Evolutionary conservation across 2,888 invertebrate species (phyloP), one percentile per base, ranked within the genome.

Genomic region (Hypomecis punctinalis): DNA sequence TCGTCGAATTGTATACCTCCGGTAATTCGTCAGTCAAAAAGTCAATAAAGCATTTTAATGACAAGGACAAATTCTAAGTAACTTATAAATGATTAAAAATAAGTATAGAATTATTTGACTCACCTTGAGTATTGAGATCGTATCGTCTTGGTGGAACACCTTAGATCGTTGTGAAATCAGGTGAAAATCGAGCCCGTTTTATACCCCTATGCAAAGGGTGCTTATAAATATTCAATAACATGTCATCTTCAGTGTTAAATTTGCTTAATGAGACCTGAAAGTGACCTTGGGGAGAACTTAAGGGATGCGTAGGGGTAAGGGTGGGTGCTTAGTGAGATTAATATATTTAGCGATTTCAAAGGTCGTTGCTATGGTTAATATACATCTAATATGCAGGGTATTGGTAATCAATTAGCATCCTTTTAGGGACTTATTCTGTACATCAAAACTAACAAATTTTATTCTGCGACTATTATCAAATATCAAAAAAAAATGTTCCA

Each of bases 161-260:
- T 73, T 52, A 40, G 54, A 64, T 57, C 70, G 82, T 69, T 83
- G 79, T 79, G 76, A 58, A 54, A 67, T 56, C 67, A 67, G 67
- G 66, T 65, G 60, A 66, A 61, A 64, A 72, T 36, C 48, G 40
- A 52, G 63, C 72, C 73, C 76, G 51, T 82, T 88, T 79, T 86
- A 88, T 86, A 87, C 81, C 72, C 70, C 66, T 65, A 33, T 42
- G 66, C 51, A 63, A 59, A 52, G 62, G 63, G 63, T 69, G 59
- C 57, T 71, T 67, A 84, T 88, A 76, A 85, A 87, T 87, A 89
- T 88, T 86, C 82, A 83, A 77, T 71, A 76, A 76, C 69, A 74
- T 80, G 83, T 82, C 83, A 81, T 68, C 68, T 57, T 37, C 23
- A 23, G 47, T 58, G 51, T 46, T 37, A 55, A 56, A 47, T 54